Evolutionary conservation across 2,113 vertebrate species (phyloP), one percentile per base, ranked within the genome.

Genomic region (Xyrauchen texanus): DNA sequence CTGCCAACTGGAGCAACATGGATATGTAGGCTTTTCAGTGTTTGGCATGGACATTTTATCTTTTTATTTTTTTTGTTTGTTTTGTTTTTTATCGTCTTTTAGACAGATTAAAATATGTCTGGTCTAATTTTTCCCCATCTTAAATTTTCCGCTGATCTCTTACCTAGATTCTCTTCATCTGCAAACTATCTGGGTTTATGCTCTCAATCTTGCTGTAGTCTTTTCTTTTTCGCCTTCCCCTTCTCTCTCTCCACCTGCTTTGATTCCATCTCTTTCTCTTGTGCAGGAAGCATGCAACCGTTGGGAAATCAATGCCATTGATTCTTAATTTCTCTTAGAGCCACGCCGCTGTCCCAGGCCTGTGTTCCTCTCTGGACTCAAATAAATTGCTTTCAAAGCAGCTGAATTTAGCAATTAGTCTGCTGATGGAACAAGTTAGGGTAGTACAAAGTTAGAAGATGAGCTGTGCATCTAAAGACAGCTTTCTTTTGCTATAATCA

Each of bases 231-330:
- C 83, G 77, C 76, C 61, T 81, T 57, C 71, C 42, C 15, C 34
- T 64, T 6, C n/a, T 12, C 64, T 12, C 64, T 34, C 21, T 34
- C 21, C 0, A 44, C 7, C 61, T 34, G 64, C 58, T 75, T 12
- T 44, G 53, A 6, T 5, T 76, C 74, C 70, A 55, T 57, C 42
- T 47, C 69, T 81, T 45, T 77, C 55, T 81, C 51, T 66, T 52
- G 6, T 68, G 42, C 68, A 68, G 53, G 67, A 70, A 60, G 21
- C 67, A 77, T 70, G 75, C 65, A 12, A 42, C 78, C 68, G 45
- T 80, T 83, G 83, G 84, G 71, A 69, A 81, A 88, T 93, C 88
- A 82, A 89, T 90, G 81, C 13, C 84, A 90, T 92, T 81, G 90
- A 93, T 91, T 78, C 62, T 46, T 68, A 78, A 82, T 85, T 77